Evolutionary conservation across 2,797 vertebrate species (phyloP), one percentile per base, ranked within the genome.

Genomic region (Halcyon leucocephala): DNA sequence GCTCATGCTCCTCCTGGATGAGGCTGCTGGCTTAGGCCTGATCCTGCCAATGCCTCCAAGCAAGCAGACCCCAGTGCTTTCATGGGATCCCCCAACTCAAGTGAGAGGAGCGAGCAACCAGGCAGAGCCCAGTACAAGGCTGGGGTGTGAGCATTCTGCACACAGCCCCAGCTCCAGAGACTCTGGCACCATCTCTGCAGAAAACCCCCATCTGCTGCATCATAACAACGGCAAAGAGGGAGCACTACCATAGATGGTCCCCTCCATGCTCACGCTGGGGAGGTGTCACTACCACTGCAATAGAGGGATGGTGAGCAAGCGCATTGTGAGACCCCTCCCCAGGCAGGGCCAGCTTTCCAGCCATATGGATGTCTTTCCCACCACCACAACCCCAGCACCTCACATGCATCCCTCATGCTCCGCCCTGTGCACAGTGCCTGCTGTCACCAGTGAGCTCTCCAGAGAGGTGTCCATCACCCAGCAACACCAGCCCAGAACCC

Each of bases 101-200:
- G 14, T 44, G 58, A 82, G 57, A 85, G 65, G 9, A 69, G 51
- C 0, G 2, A 69, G 57, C 3, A 2, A 12, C 9, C 29, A 51
- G 26, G 54, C 62, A 70, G 65, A 82, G 33, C 41, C 22, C 64
- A 66, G 25, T 16, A 4, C 1, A 8, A 70, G 60, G 69, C 14
- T 49, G 24, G 62, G 39, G 64, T 9, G 6, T 12, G 7, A 77
- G 39, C 42, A 74, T 6, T 35, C 67, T n/a, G 31, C 60, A 41
- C 0, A 0, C n/a, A 37, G 22, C 52, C 21, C 24, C 2, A 0
- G 46, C 7, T 0, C 49, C 42, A 73, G 31, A 72, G 51, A 29
- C 61, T 46, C 37, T 8, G 31, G 58, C 7, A 7, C 12, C 7
- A 10, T 10, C 46, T 10, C 5, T 16, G 26, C 39, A 48, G 41